Base-by-base conservation (phyloP, 2,797 vertebrate genomes). In the Falco novaeseelandiae region DNA sequence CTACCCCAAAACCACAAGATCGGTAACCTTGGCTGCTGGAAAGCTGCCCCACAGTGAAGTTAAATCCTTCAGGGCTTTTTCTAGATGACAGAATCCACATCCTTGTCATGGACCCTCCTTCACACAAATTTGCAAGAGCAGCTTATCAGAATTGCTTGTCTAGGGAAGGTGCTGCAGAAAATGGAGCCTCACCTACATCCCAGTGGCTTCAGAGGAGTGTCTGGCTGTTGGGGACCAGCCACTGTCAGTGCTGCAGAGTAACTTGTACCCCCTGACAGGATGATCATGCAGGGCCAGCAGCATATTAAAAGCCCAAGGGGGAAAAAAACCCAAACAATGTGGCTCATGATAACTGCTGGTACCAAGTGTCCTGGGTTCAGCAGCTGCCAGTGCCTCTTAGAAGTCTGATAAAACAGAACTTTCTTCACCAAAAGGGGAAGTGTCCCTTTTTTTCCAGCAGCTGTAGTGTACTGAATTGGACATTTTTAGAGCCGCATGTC, bases 341-440 rank as follows among this genome's bases (percentile, higher is more conserved):
- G 14, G 30, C 32, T 73, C 0, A 2, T 30, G 36, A 23, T 57
- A 80, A 19, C 9, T 66, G 55, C 38, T 79, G 36, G 38, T 86
- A 87, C 26, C 34, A 55, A 42, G 8, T 30, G 18, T 42, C n/a
- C 25, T 22, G 51, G 5, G 8, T 15, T 77, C 70, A 63, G 80
- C 70, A 82, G 38, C 34, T 87, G 55, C 40, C 52, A 18, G 27
- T 26, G 38, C 32, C 58, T 55, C 55, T 67, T 34, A 62, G 30
- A 62, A 65, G 29, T 40, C 80, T 83, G 30, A 79, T 29, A 72
- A 87, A 95, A 72, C 61, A 90, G 58, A 94, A 91, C 69, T 76
- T 93, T 79, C 70, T 70, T 84, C 87, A 36, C 12, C 51, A 59
- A 73, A 84, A 92, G 23, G 40, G 44, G 79, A 95, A 96, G 42